These are phyloP conservation scores for Condylostylus longicornis DNA, from an alignment of 1,140 invertebrate genomes.

Conservation along the genomic window DNA sequence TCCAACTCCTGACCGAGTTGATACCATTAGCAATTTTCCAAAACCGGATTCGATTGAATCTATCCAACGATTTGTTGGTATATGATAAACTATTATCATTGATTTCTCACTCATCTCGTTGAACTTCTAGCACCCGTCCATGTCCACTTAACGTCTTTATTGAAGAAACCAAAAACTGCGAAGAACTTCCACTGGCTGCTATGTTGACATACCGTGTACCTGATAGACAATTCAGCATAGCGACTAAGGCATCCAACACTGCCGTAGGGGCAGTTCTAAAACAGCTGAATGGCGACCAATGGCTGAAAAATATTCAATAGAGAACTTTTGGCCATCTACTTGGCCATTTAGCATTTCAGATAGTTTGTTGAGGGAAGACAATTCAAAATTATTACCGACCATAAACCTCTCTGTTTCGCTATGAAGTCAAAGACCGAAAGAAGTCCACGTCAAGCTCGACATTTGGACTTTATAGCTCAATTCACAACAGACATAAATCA, in stretches of 20 bases:
- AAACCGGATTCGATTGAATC: background rate
- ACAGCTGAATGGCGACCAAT: conserved; percentile 10
- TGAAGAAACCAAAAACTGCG: background rate
- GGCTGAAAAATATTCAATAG: conserved; percentile 25
- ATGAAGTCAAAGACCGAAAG: conserved; percentile 9
- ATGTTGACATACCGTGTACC: conserved; percentile 3
- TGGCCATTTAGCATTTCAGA: conserved; percentile 20
- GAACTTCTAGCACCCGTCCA: background rate
- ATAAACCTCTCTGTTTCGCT: conserved; percentile 28
- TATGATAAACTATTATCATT: conserved; percentile 4
- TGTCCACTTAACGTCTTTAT: background rate
- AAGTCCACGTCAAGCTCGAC: conserved; percentile 10
- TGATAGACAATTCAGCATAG: background rate
- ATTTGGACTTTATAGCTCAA: conserved; percentile 30
- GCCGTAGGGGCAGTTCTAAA: conserved; percentile 12
- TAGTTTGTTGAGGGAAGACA: conserved; percentile 19
- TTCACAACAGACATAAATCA: conserved; percentile 26
- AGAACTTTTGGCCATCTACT: conserved; percentile 24
- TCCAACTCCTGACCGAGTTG: background rate
- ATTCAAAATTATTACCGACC: conserved; percentile 28
- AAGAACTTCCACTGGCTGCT: conserved; percentile 2
- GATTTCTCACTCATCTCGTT: conserved; percentile 3
- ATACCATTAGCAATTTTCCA: background rate
- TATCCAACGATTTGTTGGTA: background rate
- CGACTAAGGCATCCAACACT: conserved; percentile 8